phyloP scores from a whole-genome alignment of 64 coral and sea anemone species.

The Montipora cactus region DNA sequence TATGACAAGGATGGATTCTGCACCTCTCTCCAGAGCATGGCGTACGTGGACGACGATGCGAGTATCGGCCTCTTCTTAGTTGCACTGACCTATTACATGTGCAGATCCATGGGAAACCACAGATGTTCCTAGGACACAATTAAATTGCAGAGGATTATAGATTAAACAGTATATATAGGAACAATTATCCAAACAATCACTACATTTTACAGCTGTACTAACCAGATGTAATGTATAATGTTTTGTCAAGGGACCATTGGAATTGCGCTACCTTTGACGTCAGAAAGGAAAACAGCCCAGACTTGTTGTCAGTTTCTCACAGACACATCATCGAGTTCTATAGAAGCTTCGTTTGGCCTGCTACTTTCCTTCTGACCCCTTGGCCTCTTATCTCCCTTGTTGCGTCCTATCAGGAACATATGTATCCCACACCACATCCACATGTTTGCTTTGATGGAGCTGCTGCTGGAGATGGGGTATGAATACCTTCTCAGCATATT shows the following conservation, averaged over 20 bases:
- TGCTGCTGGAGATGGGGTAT: constrained; percentile 63
- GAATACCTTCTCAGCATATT: constrained; percentile 65
- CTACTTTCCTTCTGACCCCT: constrained; percentile 57
- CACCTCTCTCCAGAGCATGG: constrained; percentile 25
- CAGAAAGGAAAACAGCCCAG: constrained; percentile 59
- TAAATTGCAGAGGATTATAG: background rate
- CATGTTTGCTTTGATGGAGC: constrained; percentile 22
- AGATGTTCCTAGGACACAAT: constrained; percentile 41
- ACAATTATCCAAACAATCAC: background rate
- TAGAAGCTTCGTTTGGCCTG: constrained; percentile 63
- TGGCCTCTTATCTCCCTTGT: constrained; percentile 70
- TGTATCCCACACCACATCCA: constrained; percentile 63
- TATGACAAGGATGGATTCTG: constrained; percentile 54
- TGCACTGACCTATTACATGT: constrained; percentile 42
- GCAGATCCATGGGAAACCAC: constrained; percentile 52
- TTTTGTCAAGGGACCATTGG: background rate
- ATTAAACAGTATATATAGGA: background rate
- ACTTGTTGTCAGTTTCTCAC: constrained; percentile 55
- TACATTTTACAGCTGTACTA: constrained; percentile 9
- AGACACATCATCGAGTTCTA: constrained; percentile 71
- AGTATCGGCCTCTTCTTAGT: constrained; percentile 72
- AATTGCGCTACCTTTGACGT: constrained; percentile 51
- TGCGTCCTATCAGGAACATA: background rate
- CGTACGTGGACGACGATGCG: constrained; percentile 49
- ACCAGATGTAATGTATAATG: constrained; percentile 72